Evolutionary conservation across 2,113 vertebrate genomes (phyloP).

Genomic region (Dipodomys spectabilis): DNA sequence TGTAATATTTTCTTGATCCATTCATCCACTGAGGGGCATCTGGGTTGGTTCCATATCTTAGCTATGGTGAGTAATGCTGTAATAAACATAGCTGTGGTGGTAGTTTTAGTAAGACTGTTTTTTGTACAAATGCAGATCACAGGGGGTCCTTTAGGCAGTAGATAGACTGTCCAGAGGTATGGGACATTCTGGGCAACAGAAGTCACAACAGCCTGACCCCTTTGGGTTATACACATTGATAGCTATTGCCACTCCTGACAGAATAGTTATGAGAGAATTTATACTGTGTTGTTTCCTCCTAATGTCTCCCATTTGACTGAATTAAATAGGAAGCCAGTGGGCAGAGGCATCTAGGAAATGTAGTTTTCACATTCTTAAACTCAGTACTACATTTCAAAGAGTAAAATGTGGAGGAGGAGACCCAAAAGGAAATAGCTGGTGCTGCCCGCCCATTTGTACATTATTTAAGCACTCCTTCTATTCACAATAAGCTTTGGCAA

Average conservation of each 20-base stretch:
- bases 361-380: neutral
- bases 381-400: neutral
- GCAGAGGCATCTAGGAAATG: neutral
- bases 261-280: neutral
- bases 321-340: neutral
- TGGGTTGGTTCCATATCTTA: no score
- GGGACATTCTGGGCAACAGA: neutral
- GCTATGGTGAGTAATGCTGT: no score
- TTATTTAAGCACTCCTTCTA: neutral
- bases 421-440: neutral
- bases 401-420: neutral
- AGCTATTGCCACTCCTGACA: neutral
- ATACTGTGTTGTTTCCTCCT: no score
- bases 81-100: no score
- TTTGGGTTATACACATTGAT: neutral
- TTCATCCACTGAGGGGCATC: no score
- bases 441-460: neutral
- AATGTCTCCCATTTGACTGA: neutral
- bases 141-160: neutral
- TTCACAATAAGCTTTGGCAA: neutral
- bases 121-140: neutral
- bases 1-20: no score
- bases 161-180: neutral
- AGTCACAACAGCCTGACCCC: no score
- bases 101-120: no score